These are phyloP conservation scores for Myripristis murdjan DNA, from an alignment of 2,797 vertebrate species.

Conservation along the genomic window DNA sequence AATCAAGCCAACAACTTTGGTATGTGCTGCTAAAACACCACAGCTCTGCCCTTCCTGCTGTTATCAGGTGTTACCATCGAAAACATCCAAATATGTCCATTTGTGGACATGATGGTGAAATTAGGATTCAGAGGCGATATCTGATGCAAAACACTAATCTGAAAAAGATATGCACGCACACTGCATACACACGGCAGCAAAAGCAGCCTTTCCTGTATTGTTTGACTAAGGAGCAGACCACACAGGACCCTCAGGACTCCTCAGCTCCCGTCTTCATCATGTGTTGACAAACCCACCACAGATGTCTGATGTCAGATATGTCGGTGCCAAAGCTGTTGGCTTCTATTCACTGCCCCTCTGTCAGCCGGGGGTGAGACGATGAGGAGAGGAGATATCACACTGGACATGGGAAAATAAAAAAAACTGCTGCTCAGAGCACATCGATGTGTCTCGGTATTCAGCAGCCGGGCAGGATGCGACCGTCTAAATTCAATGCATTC, in stretches of 20 bases:
- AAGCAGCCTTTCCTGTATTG: neutral
- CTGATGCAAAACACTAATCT: too few relatives aligned
- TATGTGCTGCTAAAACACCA: too few relatives aligned
- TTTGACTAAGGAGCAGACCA: constrained; percentile 19
- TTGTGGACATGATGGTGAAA: neutral
- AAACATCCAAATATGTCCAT: too few relatives aligned
- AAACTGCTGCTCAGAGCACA: constrained; percentile 7
- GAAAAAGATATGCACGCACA: too few relatives aligned
- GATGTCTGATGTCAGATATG: constrained; percentile 47
- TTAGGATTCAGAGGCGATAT: neutral
- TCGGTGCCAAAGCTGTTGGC: constrained; percentile 18
- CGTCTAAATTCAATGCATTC: constrained; percentile 41
- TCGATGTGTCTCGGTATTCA: constrained; percentile 40
- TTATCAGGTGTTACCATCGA: too few relatives aligned
- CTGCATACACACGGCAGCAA: too few relatives aligned
- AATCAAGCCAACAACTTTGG: too few relatives aligned
- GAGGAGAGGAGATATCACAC: constrained; percentile 23
- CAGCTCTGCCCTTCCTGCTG: too few relatives aligned
- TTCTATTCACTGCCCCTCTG: constrained; percentile 7
- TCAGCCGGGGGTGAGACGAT: constrained; percentile 1
- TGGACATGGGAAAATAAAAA: constrained; percentile 27
- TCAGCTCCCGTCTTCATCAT: constrained; percentile 43
- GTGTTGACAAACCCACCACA: constrained; percentile 42
- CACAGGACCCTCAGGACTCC: neutral
- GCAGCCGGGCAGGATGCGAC: constrained; percentile 12